phyloP scores from a whole-genome alignment of 2,797 vertebrate species.

The Miichthys miiuy region DNA sequence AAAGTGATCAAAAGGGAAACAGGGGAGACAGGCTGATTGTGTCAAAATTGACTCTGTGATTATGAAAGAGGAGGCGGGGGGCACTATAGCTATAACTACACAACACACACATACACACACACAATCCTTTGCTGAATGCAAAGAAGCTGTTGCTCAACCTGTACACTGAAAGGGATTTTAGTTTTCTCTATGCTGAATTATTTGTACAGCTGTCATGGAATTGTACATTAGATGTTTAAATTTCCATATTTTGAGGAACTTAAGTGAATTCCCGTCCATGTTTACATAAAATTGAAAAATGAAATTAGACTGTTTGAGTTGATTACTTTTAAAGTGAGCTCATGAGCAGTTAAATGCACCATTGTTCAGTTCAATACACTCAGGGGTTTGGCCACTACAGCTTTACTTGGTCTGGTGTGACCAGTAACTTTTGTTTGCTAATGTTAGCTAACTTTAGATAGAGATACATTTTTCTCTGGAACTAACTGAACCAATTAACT shows the following conservation, averaged over 20 bases:
- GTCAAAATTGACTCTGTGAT: conserved; percentile 33
- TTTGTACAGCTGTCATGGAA: not conserved
- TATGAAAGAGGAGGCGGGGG: not conserved
- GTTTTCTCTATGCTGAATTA: not conserved
- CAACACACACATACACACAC: not conserved
- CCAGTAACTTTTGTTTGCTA: not conserved
- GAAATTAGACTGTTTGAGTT: no score
- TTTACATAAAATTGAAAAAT: not conserved
- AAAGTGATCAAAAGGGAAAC: conserved; percentile 47
- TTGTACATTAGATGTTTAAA: not conserved
- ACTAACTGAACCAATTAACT: not conserved
- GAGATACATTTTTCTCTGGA: not conserved
- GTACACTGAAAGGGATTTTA: not conserved
- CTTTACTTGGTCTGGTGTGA: not conserved
- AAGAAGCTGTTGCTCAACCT: no score
- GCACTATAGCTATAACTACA: not conserved
- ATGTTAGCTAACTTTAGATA: not conserved
- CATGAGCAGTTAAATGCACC: not conserved
- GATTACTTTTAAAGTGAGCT: not conserved
- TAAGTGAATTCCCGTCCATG: not conserved
- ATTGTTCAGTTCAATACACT: not conserved
- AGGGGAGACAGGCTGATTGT: conserved; percentile 23
- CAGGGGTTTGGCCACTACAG: not conserved
- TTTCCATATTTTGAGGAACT: not conserved
- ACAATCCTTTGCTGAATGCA: not conserved